These are phyloP conservation scores for Psilopogon haemacephalus DNA, from an alignment of 2,113 vertebrate genomes.

Conservation along the genomic window DNA sequence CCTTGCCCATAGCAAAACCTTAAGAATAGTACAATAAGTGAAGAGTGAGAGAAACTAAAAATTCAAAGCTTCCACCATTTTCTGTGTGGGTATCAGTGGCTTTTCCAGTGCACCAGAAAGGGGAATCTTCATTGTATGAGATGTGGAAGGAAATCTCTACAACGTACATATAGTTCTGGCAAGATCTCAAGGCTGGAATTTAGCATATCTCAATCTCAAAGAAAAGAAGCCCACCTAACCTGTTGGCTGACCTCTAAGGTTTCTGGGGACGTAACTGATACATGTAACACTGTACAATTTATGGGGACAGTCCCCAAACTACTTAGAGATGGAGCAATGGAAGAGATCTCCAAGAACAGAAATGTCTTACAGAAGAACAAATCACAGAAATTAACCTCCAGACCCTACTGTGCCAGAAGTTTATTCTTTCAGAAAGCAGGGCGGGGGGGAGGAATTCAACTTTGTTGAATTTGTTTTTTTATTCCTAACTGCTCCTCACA, in stretches of 20 bases:
- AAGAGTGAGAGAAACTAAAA: background rate
- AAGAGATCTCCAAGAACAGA: background rate
- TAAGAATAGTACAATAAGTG: background rate
- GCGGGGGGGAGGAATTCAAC: background rate
- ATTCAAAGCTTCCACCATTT: background rate
- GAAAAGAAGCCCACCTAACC: background rate
- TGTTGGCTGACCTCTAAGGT: background rate
- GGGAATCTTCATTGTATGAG: background rate
- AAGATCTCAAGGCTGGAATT: background rate
- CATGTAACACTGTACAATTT: background rate
- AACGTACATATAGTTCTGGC: rapidly evolving
- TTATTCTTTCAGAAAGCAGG: background rate
- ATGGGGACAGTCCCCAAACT: background rate
- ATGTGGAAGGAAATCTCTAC: background rate
- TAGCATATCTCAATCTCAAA: background rate
- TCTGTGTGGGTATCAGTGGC: background rate
- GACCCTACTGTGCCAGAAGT: background rate
- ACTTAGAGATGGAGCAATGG: background rate
- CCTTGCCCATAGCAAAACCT: background rate
- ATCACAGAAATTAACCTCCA: background rate
- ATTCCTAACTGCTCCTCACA: background rate
- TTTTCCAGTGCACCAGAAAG: background rate
- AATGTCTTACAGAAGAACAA: background rate
- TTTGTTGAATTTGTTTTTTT: background rate
- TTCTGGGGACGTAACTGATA: background rate